phyloP scores from a whole-genome alignment of 2,113 vertebrate species.

The Labeo rohita region DNA sequence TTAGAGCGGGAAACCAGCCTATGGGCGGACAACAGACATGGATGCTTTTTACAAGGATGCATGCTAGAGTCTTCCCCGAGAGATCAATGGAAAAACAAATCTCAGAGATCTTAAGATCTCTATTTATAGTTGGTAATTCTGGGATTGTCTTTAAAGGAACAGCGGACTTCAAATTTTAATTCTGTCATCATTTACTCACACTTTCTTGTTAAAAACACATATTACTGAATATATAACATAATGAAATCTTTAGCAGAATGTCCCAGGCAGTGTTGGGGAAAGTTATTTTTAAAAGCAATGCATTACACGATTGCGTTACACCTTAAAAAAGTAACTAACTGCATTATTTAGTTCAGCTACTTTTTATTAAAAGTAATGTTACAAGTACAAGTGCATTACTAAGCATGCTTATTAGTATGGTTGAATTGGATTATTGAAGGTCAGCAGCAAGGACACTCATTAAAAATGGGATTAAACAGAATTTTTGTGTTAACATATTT shows the following conservation, averaged over 20 bases:
- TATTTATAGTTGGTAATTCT: neutral
- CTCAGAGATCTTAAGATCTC: neutral
- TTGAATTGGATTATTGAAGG: neutral
- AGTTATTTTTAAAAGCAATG: too few species aligned
- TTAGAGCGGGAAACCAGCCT: slow-evolving; percentile 62
- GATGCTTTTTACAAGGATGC: slow-evolving; percentile 44
- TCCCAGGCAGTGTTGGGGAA: neutral
- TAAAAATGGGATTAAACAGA: neutral
- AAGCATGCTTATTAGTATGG: too few species aligned
- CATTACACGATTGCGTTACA: too few species aligned
- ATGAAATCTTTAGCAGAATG: neutral
- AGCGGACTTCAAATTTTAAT: neutral
- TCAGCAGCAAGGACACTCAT: neutral
- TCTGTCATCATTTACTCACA: neutral
- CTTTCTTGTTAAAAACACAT: neutral
- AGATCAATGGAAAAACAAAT: slow-evolving; percentile 17
- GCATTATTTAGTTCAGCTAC: too few species aligned
- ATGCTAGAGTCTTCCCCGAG: neutral
- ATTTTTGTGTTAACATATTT: too few species aligned
- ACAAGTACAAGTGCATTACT: too few species aligned
- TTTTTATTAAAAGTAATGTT: too few species aligned
- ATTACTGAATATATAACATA: neutral
- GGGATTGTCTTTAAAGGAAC: neutral
- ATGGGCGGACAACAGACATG: slow-evolving; percentile 62
- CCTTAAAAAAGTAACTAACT: neutral